Evolutionary conservation across 2,797 vertebrate genomes (phyloP), one percentile per base, ranked within the genome.

Genomic region (Fratercula arctica): DNA sequence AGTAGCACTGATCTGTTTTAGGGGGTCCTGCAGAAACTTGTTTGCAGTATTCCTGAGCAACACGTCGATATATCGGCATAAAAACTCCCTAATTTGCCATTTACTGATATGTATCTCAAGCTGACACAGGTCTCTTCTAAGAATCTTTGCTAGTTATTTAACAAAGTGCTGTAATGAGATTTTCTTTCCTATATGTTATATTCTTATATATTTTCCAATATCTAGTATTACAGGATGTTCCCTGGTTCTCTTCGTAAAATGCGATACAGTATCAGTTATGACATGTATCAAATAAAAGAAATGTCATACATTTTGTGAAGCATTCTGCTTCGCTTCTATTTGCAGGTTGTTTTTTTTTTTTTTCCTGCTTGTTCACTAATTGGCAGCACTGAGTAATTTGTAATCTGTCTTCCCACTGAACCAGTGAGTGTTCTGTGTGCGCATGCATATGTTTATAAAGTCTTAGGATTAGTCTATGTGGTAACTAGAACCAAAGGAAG

Each of bases 401-500:
- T 90, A 94, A 92, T 87, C 89, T 93, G 57, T 54, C 89, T 93
- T 96, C 89, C 73, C 54, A 39, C 72, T 96, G 92, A 96, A 95
- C 66, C 87, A 78, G 66, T 66, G 88, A 92, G 78, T 41, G 61
- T 89, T 94, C 90, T 56, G 23, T 81, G 76, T 87, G 92, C n/a
- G 3, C 31, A 59, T 96, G 76, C 90, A 78, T 87, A 53, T 89
- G 79, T 93, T 94, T 96, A 89, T 85, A 81, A 91, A 92, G 85
- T 91, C 61, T 84, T 86, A 88, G 73, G 73, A 93, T 93, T 93
- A 59, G 81, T 66, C 78, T 95, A 69, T 7, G 13, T 86, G 73
- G 83, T 93, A 96, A 90, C 78, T 89, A 82, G 85, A 89, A 96
- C 79, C 59, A 69, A 96, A 95, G 85, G 72, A 96, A 95, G 87